Conservation (phyloP, 1,140 invertebrate genomes). For the Calephelis virginiensis region DNA sequence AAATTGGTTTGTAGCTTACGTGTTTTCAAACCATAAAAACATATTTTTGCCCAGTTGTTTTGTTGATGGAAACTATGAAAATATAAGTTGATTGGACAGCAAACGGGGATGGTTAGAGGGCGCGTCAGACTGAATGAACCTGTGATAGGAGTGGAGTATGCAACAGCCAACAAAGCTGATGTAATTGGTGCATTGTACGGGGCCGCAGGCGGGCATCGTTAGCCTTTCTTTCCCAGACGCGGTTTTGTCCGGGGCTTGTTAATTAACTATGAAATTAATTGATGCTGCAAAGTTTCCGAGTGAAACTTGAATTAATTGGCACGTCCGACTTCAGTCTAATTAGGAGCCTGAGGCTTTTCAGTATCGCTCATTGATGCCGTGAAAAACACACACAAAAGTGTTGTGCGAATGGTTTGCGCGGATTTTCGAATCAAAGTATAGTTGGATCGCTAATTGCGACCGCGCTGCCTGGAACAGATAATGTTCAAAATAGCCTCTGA, state of each 20-base stretch:
- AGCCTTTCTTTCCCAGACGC: constrained; percentile 71
- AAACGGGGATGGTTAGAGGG: constrained; percentile 38
- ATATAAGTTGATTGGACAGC: constrained; percentile 13
- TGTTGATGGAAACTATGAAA: constrained; percentile 25
- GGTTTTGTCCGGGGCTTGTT: constrained; percentile 69
- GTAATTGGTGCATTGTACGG: constrained; percentile 70
- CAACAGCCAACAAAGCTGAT: constrained; percentile 50
- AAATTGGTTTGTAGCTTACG: no score
- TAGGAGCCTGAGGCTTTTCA: constrained; percentile 75
- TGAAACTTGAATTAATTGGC: constrained; percentile 78
- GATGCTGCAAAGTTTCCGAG: constrained; percentile 76
- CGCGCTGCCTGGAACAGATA: constrained; percentile 28
- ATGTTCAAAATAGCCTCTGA: constrained; percentile 19
- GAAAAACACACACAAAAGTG: constrained; percentile 77
- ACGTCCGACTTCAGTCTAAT: constrained; percentile 76
- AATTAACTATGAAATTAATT: constrained; percentile 79
- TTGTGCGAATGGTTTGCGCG: constrained; percentile 63
- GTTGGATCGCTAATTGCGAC: constrained; percentile 51
- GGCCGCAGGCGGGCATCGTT: constrained; percentile 65
- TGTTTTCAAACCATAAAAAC: no score
- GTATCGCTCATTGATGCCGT: constrained; percentile 67
- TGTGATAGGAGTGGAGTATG: constrained; percentile 46
- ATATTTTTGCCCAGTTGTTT: not conserved
- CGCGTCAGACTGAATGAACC: constrained; percentile 46
- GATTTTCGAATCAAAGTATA: constrained; percentile 58